phyloP scores from a whole-genome alignment of 2,797 vertebrate genomes.

The Pangasius sanitwongsei region DNA sequence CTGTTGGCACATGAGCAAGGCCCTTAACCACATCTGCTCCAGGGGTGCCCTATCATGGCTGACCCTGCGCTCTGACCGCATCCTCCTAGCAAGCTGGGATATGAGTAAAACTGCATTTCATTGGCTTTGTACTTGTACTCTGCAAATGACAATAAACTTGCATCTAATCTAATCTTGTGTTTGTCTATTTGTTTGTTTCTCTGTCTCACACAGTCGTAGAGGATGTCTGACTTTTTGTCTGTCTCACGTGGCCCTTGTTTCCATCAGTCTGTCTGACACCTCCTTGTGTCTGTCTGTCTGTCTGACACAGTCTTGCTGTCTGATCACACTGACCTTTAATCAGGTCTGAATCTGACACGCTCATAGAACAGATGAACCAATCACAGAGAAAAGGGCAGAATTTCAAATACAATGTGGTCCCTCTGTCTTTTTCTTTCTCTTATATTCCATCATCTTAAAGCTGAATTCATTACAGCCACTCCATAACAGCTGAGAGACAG shows the following conservation, averaged over 20 bases:
- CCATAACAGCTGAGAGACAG: background rate
- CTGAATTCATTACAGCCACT: conserved; percentile 55
- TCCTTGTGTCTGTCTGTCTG: background rate
- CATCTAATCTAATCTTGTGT: no score
- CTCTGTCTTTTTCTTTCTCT: conserved; percentile 33
- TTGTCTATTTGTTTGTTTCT: background rate
- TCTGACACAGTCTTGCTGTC: background rate
- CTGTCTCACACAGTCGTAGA: background rate
- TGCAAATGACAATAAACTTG: no score
- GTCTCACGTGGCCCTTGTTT: background rate
- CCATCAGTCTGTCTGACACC: background rate
- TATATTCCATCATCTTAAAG: conserved; percentile 45
- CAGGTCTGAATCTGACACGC: conserved; percentile 45
- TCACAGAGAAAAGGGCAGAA: conserved; percentile 50
- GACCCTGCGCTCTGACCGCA: no score
- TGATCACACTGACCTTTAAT: conserved; percentile 46
- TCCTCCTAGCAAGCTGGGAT: no score
- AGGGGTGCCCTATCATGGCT: no score
- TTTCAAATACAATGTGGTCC: conserved; percentile 48
- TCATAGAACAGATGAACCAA: conserved; percentile 42
- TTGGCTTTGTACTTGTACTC: no score
- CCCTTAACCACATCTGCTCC: no score
- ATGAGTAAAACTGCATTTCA: no score
- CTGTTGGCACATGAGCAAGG: no score
- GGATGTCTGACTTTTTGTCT: background rate